These are phyloP conservation scores for Coregonus clupeaformis DNA, from an alignment of 2,113 vertebrate genomes.

Conservation along the genomic window DNA sequence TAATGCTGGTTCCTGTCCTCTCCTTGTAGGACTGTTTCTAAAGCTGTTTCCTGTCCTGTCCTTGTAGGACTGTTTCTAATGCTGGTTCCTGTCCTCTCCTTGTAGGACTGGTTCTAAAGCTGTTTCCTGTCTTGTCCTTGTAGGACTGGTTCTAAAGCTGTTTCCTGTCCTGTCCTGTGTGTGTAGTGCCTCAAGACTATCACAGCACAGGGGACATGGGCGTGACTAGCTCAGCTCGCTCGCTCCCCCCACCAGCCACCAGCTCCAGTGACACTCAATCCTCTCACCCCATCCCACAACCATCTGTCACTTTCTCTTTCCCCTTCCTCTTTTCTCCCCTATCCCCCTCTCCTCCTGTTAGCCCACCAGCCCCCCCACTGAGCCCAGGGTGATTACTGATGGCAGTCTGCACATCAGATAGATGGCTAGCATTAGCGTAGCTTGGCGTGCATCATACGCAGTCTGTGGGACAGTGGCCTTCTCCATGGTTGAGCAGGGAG, in stretches of 20 bases:
- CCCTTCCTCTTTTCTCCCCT: slow-evolving; percentile 19
- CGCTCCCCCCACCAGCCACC: not conserved
- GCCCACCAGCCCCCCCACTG: not conserved
- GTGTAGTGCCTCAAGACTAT: slow-evolving; percentile 3
- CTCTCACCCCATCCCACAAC: slow-evolving; percentile 5
- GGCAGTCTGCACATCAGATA: slow-evolving; percentile 21
- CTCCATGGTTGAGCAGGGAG: not conserved
- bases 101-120: not conserved
- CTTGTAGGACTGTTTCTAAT: not conserved
- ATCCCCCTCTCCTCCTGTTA: slow-evolving; percentile 17
- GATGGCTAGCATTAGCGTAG: slow-evolving; percentile 25
- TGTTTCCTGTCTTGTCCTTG: not conserved
- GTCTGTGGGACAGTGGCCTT: not conserved
- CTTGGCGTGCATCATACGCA: slow-evolving; percentile 10
- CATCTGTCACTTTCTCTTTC: slow-evolving; percentile 42
- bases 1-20: too few species aligned
- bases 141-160: too few species aligned
- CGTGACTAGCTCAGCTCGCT: slow-evolving; percentile 11
- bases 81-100: too few species aligned
- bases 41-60: too few species aligned
- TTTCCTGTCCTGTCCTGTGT: too few species aligned
- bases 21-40: not conserved
- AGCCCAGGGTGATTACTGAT: slow-evolving; percentile 14
- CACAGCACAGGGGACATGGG: not conserved
- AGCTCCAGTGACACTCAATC: slow-evolving; percentile 56